These are phyloP conservation scores for Dunckerocampus dactyliophorus DNA, from an alignment of 2,113 vertebrate species.

Conservation along the genomic window DNA sequence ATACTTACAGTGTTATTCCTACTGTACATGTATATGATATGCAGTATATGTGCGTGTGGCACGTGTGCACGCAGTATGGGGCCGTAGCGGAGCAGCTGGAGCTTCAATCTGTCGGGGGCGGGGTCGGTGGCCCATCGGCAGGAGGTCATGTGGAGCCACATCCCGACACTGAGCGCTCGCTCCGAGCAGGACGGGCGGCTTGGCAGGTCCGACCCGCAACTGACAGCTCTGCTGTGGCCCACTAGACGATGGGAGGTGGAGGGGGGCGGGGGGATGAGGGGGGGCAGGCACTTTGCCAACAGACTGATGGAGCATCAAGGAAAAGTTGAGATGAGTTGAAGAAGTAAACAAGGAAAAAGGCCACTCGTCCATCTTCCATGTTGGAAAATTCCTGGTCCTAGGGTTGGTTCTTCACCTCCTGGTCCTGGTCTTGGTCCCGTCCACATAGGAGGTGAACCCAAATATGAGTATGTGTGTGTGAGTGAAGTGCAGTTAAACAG, in stretches of 20 bases:
- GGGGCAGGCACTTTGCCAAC: conserved; percentile 52
- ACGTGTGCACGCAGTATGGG: conserved; percentile 76
- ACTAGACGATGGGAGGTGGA: conserved; percentile 38
- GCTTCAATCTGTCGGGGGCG: conserved; percentile 75
- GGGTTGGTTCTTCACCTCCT: too few relatives aligned
- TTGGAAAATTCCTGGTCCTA: too few relatives aligned
- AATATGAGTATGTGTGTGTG: not conserved
- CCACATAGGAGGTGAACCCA: too few relatives aligned
- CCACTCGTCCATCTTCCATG: too few relatives aligned
- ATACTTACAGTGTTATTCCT: too few relatives aligned
- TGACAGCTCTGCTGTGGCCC: conserved; percentile 72
- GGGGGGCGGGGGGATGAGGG: not conserved
- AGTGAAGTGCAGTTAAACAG: not conserved
- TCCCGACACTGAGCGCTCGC: conserved; percentile 55
- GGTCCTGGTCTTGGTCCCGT: not conserved
- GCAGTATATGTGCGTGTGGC: conserved; percentile 46
- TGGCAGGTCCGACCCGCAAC: conserved; percentile 67
- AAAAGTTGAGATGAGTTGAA: not conserved
- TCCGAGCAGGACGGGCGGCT: conserved; percentile 58
- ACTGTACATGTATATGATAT: too few relatives aligned
- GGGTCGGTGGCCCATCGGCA: conserved; percentile 56
- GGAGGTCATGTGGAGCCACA: conserved; percentile 54
- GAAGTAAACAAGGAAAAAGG: not conserved
- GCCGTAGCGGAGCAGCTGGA: conserved; percentile 74
- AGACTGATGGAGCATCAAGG: not conserved